Conservation (phyloP, 2,113 vertebrate genomes). For the Ophiodon elongatus region DNA sequence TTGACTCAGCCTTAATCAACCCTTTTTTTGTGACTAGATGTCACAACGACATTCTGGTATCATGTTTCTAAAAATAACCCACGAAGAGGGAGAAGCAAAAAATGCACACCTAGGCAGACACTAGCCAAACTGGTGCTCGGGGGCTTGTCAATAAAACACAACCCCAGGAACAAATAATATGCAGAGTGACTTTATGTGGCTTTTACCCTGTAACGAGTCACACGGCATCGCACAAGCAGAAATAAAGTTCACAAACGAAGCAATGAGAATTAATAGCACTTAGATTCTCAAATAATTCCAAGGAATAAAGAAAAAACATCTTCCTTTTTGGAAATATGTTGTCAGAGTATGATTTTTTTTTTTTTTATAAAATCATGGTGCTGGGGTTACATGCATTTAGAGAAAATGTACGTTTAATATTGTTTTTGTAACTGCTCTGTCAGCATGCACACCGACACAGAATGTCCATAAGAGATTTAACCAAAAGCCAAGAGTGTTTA, state of each 20-base stretch:
- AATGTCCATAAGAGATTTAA: not conserved
- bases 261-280: not conserved
- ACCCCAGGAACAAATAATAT: not conserved
- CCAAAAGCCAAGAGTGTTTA: not conserved
- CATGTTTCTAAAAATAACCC: constrained; percentile 35
- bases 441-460: not conserved
- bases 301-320: not conserved
- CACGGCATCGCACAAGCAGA: not conserved
- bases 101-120: not conserved
- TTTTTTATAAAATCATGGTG: not conserved
- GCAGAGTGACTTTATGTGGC: not conserved
- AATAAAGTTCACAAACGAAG: not conserved
- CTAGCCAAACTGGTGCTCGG: not conserved
- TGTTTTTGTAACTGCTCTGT: constrained; percentile 3
- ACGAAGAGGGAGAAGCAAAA: constrained; percentile 22
- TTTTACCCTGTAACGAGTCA: not conserved
- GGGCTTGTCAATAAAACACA: not conserved
- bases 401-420: not conserved
- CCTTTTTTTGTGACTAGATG: constrained; percentile 20
- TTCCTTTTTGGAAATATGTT: not conserved
- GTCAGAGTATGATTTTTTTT: not conserved
- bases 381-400: not conserved
- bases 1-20: constrained; percentile 19
- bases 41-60: constrained; percentile 49
- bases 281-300: not conserved